Evolutionary conservation across 2,113 vertebrate species (phyloP).

Genomic region (Cryptoleucopteryx plumbea): DNA sequence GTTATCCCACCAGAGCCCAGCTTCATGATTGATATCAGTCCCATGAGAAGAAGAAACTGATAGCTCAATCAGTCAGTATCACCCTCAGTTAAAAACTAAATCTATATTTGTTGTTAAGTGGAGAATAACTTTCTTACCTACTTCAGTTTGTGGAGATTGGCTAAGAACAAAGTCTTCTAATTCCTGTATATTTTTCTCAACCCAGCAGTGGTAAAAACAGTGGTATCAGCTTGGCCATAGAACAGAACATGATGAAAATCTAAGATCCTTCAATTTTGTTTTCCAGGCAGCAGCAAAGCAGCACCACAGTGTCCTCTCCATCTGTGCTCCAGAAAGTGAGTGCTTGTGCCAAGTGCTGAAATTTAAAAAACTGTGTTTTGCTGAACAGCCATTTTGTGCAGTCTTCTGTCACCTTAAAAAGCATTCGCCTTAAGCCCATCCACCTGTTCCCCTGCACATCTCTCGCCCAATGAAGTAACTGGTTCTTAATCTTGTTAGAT

Average conservation of each 20-base stretch:
- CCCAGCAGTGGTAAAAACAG: not conserved
- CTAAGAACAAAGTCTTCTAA: not conserved
- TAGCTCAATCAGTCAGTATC: not conserved
- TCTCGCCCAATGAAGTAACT: not conserved
- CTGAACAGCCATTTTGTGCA: constrained; percentile 5
- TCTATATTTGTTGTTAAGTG: not conserved
- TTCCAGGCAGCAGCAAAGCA: constrained; percentile 61
- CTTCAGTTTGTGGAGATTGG: not conserved
- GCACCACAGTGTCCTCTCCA: constrained; percentile 46
- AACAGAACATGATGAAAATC: not conserved
- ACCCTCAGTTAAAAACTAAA: not conserved
- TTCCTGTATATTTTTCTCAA: not conserved
- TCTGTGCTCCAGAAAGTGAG: constrained; percentile 68
- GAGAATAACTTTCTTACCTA: not conserved
- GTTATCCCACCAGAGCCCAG: not conserved
- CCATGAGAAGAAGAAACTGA: not conserved
- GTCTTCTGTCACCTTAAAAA: constrained; percentile 17
- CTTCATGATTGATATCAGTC: not conserved
- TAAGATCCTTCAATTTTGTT: constrained; percentile 30
- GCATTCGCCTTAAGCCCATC: not conserved
- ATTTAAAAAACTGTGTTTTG: not conserved
- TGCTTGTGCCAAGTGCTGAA: not conserved
- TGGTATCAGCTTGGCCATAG: not conserved
- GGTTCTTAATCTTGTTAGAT: not conserved
- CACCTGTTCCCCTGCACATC: not conserved